Conservation (phyloP, 2,888 invertebrate genomes). For the Galerucella pusilla region DNA sequence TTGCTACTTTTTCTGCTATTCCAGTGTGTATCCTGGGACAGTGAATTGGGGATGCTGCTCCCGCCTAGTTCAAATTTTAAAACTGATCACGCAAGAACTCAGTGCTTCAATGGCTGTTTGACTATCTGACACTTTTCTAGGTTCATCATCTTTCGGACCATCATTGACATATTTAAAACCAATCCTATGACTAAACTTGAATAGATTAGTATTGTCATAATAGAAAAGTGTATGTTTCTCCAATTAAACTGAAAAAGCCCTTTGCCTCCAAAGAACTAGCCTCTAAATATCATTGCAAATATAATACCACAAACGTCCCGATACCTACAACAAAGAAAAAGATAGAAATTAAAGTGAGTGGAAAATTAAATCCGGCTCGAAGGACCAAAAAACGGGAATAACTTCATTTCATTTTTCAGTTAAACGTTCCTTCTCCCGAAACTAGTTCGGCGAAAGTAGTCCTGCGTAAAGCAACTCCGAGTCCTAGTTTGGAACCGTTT, state of each 20-base stretch:
- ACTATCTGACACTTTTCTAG: background rate
- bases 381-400: background rate
- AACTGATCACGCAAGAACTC: too few species aligned
- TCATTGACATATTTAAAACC: too few species aligned
- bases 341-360: conserved; percentile 46
- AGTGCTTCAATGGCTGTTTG: too few species aligned
- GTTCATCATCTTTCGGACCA: too few species aligned
- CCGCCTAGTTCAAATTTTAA: too few species aligned
- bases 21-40: too few species aligned
- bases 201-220: too few species aligned
- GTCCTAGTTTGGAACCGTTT: conserved; percentile 49
- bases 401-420: conserved; percentile 42
- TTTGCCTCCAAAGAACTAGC: background rate
- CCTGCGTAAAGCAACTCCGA: conserved; percentile 55
- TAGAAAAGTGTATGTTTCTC: conserved; percentile 49
- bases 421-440: conserved; percentile 59
- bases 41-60: too few species aligned
- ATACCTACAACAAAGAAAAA: conserved; percentile 51
- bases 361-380: background rate
- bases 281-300: conserved; percentile 56
- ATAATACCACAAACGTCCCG: conserved; percentile 51
- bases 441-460: conserved; percentile 57
- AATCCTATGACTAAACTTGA: too few species aligned
- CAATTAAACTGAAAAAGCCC: conserved; percentile 9
- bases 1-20: too few species aligned